Base-by-base conservation (phyloP, 2,888 invertebrate species). In the Ochlodes sylvanus region DNA sequence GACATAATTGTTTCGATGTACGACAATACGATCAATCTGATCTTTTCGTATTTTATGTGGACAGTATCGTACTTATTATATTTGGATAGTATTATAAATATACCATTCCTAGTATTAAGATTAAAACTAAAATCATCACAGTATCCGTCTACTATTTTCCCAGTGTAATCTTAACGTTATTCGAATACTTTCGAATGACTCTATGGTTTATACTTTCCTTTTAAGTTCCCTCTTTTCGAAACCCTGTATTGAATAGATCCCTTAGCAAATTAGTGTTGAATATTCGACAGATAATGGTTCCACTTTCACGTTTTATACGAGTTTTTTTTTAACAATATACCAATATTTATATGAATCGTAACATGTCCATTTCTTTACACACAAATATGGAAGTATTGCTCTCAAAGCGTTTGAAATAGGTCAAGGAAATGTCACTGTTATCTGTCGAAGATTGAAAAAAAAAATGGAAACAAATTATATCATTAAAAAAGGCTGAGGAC, bases 401-500 rank as follows among this genome's bases (percentile, higher is more conserved):
- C 17, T 47, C 6, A 15, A 50, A 19, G 2, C 0, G 12, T 3
- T 3, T 9, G 19, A 10, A 12, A 50, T 19, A 10, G 38, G 47
- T 60, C 50, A 44, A 38, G 42, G 47, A 12, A 9, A 19, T 62
- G 56, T 66, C 68, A 73, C 63, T 68, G 78, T 84, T 84, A 79
- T 82, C 86, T 84, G 85, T 87, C 81, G 81, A 79, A 79, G 17
- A 75, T 73, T 74, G 74, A 78, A 80, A 83, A 81, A 78, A 78
- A 79, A 74, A 7, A 38, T 7, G 74, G 79, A 85, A 88, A 83
- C 83, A 85, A 86, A 83, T 78, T 82, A 92, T 93, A 93, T 93
- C 92, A 93, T 91, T 88, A 79, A 80, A 87, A 89, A 92, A 92
- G 92, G 93, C 93, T 92, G 93, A 92, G 92, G 93, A 89, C 87